A percentile compares a stretch with the other conserved stretches of the same genome.
Conservation (phyloP, 2,113 vertebrate genomes). For the Epinephelus cyanopodus region DNA sequence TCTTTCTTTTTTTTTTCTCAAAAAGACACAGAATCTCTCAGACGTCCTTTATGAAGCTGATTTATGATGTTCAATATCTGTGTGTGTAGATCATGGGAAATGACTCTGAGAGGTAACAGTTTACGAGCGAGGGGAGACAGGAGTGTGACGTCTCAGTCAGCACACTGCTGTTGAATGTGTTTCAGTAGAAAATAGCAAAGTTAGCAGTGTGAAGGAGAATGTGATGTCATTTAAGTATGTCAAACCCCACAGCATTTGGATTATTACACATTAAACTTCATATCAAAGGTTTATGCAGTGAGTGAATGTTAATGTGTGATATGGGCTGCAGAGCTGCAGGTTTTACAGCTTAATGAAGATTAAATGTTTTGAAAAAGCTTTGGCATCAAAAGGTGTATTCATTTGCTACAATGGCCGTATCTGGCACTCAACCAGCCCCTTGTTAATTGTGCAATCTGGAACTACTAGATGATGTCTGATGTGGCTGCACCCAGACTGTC, state of each 20-base stretch:
- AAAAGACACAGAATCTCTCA: slow-evolving; percentile 70
- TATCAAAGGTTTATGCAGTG: not conserved
- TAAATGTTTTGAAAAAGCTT: slow-evolving; percentile 65
- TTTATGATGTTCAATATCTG: slow-evolving; percentile 77
- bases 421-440: slow-evolving; percentile 64
- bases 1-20: slow-evolving; percentile 50
- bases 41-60: slow-evolving; percentile 75
- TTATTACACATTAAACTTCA: not conserved
- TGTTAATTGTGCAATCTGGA: slow-evolving; percentile 73
- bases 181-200: slow-evolving; percentile 6
- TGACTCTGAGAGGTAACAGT: slow-evolving; percentile 39
- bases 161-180: slow-evolving; percentile 10
- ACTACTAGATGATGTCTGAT: slow-evolving; percentile 57
- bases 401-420: slow-evolving; percentile 66
- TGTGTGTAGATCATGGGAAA: slow-evolving; percentile 59
- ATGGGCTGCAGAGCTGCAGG: not conserved
- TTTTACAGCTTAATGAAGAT: slow-evolving; percentile 71
- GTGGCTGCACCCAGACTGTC: slow-evolving; percentile 9
- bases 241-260: not conserved
- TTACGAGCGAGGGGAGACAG: slow-evolving; percentile 21
- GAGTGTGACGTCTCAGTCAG: slow-evolving; percentile 1
- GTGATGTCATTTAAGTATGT: not conserved
- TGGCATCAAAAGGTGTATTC: slow-evolving; percentile 65
- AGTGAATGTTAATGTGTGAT: slow-evolving; percentile 44
- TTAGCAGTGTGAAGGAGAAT: not conserved